phyloP scores from a whole-genome alignment of 2,888 invertebrate genomes.

The Orthosia cruda region DNA sequence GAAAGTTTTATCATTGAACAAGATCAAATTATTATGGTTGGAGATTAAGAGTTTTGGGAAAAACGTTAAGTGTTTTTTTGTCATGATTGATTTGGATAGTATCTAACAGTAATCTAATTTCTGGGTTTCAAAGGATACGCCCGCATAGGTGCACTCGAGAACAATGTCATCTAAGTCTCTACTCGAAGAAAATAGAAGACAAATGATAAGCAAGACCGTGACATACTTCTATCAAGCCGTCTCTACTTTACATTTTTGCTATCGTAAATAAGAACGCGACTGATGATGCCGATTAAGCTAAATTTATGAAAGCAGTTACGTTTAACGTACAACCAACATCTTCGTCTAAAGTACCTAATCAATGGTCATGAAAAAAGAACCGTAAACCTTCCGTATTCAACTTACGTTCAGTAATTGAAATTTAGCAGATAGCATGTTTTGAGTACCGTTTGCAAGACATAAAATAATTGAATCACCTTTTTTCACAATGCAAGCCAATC shows the following conservation, averaged over 20 bases:
- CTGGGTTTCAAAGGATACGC: conserved; percentile 23
- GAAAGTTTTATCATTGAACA: conserved; percentile 23
- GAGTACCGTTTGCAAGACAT: conserved; percentile 14
- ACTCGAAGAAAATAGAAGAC: conserved; percentile 33
- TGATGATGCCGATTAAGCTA: conserved; percentile 48
- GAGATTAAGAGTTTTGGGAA: conserved; percentile 21
- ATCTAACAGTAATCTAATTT: background rate
- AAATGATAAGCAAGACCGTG: conserved; percentile 51
- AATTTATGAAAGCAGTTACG: conserved; percentile 49
- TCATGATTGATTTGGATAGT: background rate
- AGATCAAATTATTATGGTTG: conserved; percentile 22
- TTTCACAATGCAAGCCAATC: conserved; percentile 44
- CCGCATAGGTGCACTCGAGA: conserved; percentile 14
- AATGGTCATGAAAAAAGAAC: conserved; percentile 28
- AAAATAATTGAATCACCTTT: conserved; percentile 6
- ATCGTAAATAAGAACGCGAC: conserved; percentile 46
- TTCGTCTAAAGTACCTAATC: conserved; percentile 30
- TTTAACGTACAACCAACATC: conserved; percentile 36
- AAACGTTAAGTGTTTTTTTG: conserved; percentile 15
- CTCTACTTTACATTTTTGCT: conserved; percentile 49
- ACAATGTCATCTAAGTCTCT: background rate
- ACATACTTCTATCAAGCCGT: conserved; percentile 50
- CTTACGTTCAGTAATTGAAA: conserved; percentile 9
- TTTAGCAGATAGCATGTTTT: conserved; percentile 20
- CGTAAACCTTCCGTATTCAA: conserved; percentile 15